phyloP scores from a whole-genome alignment of 2,888 invertebrate genomes.

The Parnassius apollo region DNA sequence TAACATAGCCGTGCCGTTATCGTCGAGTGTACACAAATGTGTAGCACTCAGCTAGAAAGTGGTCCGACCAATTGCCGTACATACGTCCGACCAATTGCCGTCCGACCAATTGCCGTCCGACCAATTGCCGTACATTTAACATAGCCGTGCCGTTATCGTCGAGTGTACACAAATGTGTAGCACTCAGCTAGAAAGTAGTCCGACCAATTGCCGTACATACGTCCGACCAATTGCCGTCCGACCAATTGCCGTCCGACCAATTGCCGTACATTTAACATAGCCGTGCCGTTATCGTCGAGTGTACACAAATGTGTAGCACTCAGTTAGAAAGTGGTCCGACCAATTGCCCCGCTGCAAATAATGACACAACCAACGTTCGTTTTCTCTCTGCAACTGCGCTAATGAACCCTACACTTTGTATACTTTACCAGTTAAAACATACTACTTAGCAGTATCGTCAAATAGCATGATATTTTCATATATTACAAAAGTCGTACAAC shows the following conservation, averaged over 20 bases:
- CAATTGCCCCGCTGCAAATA: neutral
- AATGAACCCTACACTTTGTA: neutral
- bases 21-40: constrained; percentile 2
- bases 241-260: no score
- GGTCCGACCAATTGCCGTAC: neutral
- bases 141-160: neutral
- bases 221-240: no score
- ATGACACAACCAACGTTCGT: constrained; percentile 1
- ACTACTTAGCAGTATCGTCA: neutral
- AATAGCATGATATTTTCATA: no score
- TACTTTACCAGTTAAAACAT: neutral
- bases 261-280: no score
- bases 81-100: no score
- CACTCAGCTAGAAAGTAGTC: neutral
- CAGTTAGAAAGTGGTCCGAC: neutral
- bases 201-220: neutral
- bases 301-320: constrained; percentile 2
- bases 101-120: no score
- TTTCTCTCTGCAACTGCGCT: neutral
- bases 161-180: constrained; percentile 3
- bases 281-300: neutral
- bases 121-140: no score
- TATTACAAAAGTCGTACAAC: no score
- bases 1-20: no score
- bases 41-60: neutral